Conservation (phyloP, 2,113 vertebrate species). For the Psettodes erumei region DNA sequence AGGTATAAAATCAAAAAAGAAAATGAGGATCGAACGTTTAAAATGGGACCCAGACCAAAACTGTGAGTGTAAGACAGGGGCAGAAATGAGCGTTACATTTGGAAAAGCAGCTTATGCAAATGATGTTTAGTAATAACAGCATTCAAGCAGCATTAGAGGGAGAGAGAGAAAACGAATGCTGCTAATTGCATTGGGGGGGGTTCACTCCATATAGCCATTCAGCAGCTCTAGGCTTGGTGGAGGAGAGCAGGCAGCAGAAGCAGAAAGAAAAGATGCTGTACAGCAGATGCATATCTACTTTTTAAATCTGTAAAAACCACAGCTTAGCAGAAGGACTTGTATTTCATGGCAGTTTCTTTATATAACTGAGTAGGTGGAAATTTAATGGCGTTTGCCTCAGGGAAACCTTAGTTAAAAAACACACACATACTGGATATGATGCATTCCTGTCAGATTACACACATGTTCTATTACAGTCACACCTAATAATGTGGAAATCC, state of each 20-base stretch:
- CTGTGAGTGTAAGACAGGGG: conserved; percentile 35
- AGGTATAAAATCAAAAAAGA: conserved; percentile 5
- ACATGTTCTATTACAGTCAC: not conserved
- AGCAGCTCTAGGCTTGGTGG: conserved; percentile 30
- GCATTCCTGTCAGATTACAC: conserved; percentile 1
- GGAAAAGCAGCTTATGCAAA: conserved; percentile 78
- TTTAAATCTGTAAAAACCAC: conserved; percentile 10
- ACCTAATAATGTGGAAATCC: not conserved
- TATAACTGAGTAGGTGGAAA: conserved; percentile 34
- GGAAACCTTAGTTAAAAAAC: conserved; percentile 22
- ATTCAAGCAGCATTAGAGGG: conserved; percentile 60
- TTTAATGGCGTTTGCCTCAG: conserved; percentile 17
- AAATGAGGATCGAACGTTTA: conserved; percentile 19
- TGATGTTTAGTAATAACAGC: conserved; percentile 70
- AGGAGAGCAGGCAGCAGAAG: conserved; percentile 1
- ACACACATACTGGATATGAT: not conserved
- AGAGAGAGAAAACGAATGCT: conserved; percentile 49
- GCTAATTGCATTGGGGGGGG: conserved; percentile 72
- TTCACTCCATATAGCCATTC: conserved; percentile 52
- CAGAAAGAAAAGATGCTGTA: conserved; percentile 15
- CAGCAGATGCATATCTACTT: conserved; percentile 29
- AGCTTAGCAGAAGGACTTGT: conserved; percentile 14
- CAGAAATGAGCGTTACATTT: conserved; percentile 61
- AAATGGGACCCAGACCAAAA: conserved; percentile 53
- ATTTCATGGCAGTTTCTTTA: conserved; percentile 14